Evolutionary conservation across 92 coral and sea anemone species (phyloP).

Genomic region (Phymanthus crucifer): DNA sequence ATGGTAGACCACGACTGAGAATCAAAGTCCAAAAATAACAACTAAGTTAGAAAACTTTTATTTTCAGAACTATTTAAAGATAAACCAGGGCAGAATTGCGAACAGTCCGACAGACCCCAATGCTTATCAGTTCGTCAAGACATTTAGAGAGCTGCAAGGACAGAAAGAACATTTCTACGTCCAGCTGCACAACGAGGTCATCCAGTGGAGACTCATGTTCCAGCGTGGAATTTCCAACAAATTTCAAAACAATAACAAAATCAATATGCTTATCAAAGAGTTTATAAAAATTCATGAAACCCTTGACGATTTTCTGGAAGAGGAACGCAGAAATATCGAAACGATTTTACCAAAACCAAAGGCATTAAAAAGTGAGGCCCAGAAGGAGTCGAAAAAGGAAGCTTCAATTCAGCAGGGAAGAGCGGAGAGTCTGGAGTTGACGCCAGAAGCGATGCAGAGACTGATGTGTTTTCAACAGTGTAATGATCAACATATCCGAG

Average conservation of each 20-base stretch:
- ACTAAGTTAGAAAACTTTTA: neutral
- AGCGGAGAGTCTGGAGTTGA: conserved; percentile 23
- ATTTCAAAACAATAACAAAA: conserved; percentile 60
- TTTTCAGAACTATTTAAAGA: neutral
- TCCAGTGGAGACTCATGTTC: conserved; percentile 72
- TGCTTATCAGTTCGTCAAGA: conserved; percentile 49
- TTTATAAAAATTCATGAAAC: conserved; percentile 65
- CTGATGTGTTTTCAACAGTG: conserved; percentile 45
- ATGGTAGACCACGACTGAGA: no score
- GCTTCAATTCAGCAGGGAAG: neutral
- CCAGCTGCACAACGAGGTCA: conserved; percentile 79
- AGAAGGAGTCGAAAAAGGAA: conserved; percentile 2
- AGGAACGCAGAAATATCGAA: conserved; percentile 57
- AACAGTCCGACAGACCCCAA: conserved; percentile 18
- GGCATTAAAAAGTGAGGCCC: neutral
- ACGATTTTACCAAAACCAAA: conserved; percentile 27
- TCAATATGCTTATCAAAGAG: conserved; percentile 66
- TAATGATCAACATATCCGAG: conserved; percentile 53
- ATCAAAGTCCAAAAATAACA: neutral
- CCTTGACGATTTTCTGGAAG: conserved; percentile 73
- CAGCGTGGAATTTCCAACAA: conserved; percentile 48
- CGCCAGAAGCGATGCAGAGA: conserved; percentile 42
- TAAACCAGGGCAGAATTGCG: neutral
- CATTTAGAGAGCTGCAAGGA: conserved; percentile 57
- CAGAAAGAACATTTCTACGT: conserved; percentile 81